Conservation (phyloP, 53 echinoderm and acorn worm genomes). For the Astropecten irregularis region DNA sequence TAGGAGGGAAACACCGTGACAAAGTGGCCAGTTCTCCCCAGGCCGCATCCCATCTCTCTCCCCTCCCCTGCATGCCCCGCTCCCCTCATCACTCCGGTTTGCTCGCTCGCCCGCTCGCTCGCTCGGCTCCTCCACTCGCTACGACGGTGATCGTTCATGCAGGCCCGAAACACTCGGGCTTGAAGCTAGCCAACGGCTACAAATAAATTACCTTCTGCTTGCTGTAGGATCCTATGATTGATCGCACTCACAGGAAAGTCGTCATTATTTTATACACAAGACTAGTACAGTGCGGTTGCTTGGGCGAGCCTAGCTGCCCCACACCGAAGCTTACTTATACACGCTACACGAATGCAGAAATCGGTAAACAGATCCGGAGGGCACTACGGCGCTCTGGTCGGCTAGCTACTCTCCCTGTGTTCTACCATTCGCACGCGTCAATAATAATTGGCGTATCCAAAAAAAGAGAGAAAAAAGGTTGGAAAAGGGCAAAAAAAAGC, state of each 20-base stretch:
- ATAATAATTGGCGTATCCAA: slow-evolving; percentile 35
- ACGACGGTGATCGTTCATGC: slow-evolving; percentile 13
- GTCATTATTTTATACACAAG: slow-evolving; percentile 47
- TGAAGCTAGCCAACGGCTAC: slow-evolving; percentile 46
- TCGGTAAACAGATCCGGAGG: slow-evolving; percentile 37
- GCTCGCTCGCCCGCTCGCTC: no score
- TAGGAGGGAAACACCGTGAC: slow-evolving; percentile 13
- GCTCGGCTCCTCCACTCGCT: background rate
- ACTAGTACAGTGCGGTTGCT: background rate
- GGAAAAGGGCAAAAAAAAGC: background rate
- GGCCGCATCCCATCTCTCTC: no score
- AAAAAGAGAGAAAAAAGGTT: background rate
- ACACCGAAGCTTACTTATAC: background rate
- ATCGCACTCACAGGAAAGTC: slow-evolving; percentile 56
- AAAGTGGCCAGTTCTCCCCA: slow-evolving; percentile 19
- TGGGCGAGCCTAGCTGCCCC: background rate
- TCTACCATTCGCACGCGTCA: slow-evolving; percentile 34
- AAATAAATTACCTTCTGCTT: slow-evolving; percentile 63
- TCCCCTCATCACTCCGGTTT: background rate
- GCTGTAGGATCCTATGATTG: slow-evolving; percentile 52
- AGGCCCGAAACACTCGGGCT: background rate
- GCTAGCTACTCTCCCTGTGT: slow-evolving; percentile 20
- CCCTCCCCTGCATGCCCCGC: background rate
- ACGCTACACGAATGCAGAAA: slow-evolving; percentile 52
- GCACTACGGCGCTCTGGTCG: slow-evolving; percentile 26